Base-by-base conservation (phyloP, 1,140 invertebrate genomes). In the Camponotus floridanus region DNA sequence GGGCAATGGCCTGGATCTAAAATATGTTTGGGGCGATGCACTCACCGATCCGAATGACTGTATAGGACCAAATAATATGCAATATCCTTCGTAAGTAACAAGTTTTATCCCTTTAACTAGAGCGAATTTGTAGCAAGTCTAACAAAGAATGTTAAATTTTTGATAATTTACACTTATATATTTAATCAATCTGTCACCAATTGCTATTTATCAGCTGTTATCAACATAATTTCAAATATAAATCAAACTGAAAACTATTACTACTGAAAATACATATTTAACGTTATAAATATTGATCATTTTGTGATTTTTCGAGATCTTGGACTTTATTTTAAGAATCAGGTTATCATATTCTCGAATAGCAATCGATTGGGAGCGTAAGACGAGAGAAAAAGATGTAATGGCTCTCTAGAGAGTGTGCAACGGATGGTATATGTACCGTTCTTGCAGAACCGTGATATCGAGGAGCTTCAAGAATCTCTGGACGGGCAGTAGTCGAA, bases 1-100 rank as follows among this genome's bases (percentile, higher is more conserved):
- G 91, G 96, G 96, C 67, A 94, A 90, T 80, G 96, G 96, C 33
- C 89, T 95, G 45, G 95, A 95, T 78, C 94, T 98, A 65, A 98
- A 98, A 94, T 98, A 98, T 92, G 95, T 98, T 8, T 98, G 97
- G 96, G 98, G 98, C 8, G 97, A 98, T 93, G 98, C 98, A 1
- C 94, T 98, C 26, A 96, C 96, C 76, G 97, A 98, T 92, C 95
- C 96, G 13, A 94, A 95, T 4, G 97, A 98, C 87, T 98, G 97
- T 91, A 91, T 97, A 59, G 98, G 98, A 33, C 98, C 98, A 0
- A 97, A 98, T 93, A 97, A 97, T 89, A 94, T 96, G 84, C 97
- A 97, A 62, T 98, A 98, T 95, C 98, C 98, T 42, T 96, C 96
- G 98, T 98, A 95, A 96, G 95, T 96, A 87, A 1, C 51, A 70